Base-by-base conservation (phyloP, 2,797 vertebrate species). In the Platyrinchus mystaceus region DNA sequence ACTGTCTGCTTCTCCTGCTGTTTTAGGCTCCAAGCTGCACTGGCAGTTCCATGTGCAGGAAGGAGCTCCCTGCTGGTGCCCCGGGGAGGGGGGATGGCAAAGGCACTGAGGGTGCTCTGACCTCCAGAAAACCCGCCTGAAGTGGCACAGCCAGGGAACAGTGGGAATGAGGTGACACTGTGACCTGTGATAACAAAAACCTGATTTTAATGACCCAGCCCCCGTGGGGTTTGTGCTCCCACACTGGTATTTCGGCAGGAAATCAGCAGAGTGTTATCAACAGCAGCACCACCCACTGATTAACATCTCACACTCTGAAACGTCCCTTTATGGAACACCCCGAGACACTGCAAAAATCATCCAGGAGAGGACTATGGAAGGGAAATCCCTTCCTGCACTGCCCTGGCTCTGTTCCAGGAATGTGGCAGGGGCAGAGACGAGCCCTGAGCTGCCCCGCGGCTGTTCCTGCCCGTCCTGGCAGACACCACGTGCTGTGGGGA, bases 201-300 rank as follows among this genome's bases (percentile, higher is more conserved):
- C 32, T 67, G 28, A 30, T 1, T 53, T 26, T 14, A 49, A 3
- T 8, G 2, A 21, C 44, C 12, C 14, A 34, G 52, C 19, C 14
- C 47, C 52, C 27, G 26, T 18, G 41, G 30, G 30, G 2, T 87
- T 60, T 47, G 30, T 70, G 62, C 28, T 84, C 60, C 75, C 24
- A 3, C 12, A 16, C 9, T 5, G 39, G 7, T 2, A 4, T 23
- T 56, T 20, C 19, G 37, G 28, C 32, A 74, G 19, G 43, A 44
- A 64, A 37, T 16, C 36, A n/a, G 41, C 66, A 43, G n/a, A 19
- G 19, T 16, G 9, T 7, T 36, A 12, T 30, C 23, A 41, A 20
- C 16, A 55, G 9, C 43, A n/a, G 56, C 19, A 2, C 2, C 26
- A 1, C 23, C 30, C 32, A 0, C 5, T n/a, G 8, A 16, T 70